Percentiles rank a stretch among this genome's conserved stretches.
These are phyloP conservation scores for Circaetus gallicus DNA, from an alignment of 2,113 vertebrate genomes.

Conservation along the genomic window DNA sequence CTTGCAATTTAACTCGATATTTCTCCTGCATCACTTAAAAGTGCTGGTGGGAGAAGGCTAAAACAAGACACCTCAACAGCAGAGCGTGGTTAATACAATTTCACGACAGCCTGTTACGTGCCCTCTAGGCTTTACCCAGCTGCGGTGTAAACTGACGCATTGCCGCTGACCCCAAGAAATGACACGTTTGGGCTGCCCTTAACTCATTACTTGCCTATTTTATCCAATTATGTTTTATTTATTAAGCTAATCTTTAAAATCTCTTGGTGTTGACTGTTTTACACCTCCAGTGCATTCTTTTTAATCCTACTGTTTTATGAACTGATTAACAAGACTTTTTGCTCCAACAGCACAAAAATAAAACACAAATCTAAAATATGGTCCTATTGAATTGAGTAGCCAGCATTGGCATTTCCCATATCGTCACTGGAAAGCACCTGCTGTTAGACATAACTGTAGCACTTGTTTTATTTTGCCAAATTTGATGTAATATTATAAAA, in stretches of 20 bases:
- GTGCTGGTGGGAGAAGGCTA: not conserved
- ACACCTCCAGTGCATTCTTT: not conserved
- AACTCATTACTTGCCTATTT: not conserved
- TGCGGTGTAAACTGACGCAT: not conserved
- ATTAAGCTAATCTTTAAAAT: not conserved
- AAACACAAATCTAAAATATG: not conserved
- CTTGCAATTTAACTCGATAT: rapidly evolving
- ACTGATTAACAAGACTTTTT: not conserved
- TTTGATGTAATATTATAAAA: constrained; percentile 11
- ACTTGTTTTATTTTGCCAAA: constrained; percentile 28
- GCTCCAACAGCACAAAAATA: not conserved
- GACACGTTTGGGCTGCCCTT: not conserved
- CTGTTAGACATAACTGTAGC: not conserved
- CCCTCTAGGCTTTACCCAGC: not conserved
- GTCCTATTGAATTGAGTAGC: not conserved
- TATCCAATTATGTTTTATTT: constrained; percentile 16
- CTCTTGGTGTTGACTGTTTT: not conserved
- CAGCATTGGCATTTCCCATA: not conserved
- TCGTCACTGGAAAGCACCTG: not conserved
- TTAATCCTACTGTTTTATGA: constrained; percentile 11
- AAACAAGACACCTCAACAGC: not conserved
- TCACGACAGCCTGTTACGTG: not conserved
- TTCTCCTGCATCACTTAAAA: not conserved
- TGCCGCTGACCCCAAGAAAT: not conserved
- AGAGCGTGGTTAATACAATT: not conserved